Conservation (phyloP, 2,797 vertebrate genomes). For the Poecile montanus region DNA sequence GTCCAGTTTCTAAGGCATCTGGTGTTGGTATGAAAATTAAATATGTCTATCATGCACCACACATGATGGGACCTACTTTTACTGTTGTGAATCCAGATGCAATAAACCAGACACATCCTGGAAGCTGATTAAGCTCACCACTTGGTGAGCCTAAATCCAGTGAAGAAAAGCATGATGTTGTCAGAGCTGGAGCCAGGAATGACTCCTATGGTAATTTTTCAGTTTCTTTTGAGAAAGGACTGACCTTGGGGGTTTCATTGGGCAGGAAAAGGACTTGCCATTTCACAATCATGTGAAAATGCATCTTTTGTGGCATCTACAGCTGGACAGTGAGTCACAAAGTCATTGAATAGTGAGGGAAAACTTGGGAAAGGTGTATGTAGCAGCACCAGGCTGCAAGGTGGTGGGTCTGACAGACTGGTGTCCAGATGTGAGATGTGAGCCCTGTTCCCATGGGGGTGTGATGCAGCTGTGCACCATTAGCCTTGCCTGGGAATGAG, state of each 20-base stretch:
- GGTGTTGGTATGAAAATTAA: slow-evolving; percentile 33
- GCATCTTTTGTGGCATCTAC: not conserved
- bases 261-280: not conserved
- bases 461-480: slow-evolving; percentile 39
- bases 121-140: slow-evolving; percentile 44
- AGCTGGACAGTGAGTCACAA: not conserved
- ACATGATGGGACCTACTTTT: not conserved
- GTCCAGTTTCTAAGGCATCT: slow-evolving; percentile 58
- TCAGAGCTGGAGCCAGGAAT: not conserved
- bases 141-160: slow-evolving; percentile 16
- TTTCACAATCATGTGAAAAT: not conserved
- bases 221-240: not conserved
- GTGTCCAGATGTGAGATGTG: slow-evolving; percentile 36
- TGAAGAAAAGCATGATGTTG: not conserved
- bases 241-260: not conserved
- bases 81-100: slow-evolving; percentile 36
- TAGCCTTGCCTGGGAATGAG: not conserved
- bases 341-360: not conserved
- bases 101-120: slow-evolving; percentile 48
- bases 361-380: not conserved
- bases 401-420: slow-evolving; percentile 12
- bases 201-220: slow-evolving; percentile 6
- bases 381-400: not conserved
- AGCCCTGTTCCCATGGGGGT: not conserved
- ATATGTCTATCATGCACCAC: slow-evolving; percentile 10